These are phyloP conservation scores for Liparis tanakae DNA, from an alignment of 2,797 vertebrate species.

Conservation along the genomic window DNA sequence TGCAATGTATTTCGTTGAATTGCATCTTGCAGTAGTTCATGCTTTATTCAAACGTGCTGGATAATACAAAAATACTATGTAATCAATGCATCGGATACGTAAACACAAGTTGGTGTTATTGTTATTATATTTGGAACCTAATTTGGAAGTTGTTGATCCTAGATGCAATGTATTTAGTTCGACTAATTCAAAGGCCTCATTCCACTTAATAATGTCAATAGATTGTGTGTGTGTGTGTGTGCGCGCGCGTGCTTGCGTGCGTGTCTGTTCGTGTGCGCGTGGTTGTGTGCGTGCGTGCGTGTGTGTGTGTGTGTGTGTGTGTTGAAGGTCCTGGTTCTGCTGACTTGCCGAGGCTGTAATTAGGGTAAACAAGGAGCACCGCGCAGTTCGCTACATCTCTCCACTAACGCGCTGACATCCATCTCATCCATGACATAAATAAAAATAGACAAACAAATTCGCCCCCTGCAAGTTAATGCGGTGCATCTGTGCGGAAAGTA, in stretches of 20 bases:
- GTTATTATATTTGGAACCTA: neutral
- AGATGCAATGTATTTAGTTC: slow-evolving; percentile 2
- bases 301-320: slow-evolving; percentile 4
- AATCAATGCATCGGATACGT: neutral
- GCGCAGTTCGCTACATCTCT: slow-evolving; percentile 84
- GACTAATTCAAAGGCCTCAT: slow-evolving; percentile 37
- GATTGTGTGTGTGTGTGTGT: slow-evolving; percentile 9
- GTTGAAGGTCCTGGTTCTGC: slow-evolving; percentile 84
- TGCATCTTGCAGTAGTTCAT: neutral
- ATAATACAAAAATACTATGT: neutral
- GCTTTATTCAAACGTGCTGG: neutral
- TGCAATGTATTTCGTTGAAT: neutral
- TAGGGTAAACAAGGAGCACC: slow-evolving; percentile 85
- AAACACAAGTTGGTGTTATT: neutral
- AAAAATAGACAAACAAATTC: slow-evolving; percentile 97
- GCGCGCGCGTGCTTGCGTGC: slow-evolving; percentile 3
- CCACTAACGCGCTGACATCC: slow-evolving; percentile 91
- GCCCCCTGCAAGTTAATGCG: slow-evolving; percentile 92
- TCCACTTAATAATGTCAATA: slow-evolving; percentile 27
- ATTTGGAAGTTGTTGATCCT: slow-evolving; percentile 4
- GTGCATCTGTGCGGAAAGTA: slow-evolving; percentile 98
- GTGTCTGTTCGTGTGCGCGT: neutral
- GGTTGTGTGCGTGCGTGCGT: no score
- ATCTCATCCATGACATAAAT: slow-evolving; percentile 93
- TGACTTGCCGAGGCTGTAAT: slow-evolving; percentile 88